phyloP scores from a whole-genome alignment of 1,140 invertebrate species.

The Ceratina australensis region DNA sequence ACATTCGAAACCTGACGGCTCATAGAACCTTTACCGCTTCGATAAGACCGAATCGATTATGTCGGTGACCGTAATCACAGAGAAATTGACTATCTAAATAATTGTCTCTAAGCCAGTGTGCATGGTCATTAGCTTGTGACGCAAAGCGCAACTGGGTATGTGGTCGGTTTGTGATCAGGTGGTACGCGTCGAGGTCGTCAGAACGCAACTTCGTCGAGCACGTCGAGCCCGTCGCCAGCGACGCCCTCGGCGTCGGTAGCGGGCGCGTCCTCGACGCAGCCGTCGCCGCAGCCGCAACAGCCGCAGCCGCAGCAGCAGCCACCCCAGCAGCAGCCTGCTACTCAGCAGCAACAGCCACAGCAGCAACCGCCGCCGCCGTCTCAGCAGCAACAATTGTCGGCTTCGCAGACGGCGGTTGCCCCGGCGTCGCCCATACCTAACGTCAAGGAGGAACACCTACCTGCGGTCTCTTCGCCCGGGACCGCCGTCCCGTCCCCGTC shows the following conservation, averaged over 20 bases:
- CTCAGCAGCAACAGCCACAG: constrained; percentile 65
- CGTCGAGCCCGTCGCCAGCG: constrained; percentile 72
- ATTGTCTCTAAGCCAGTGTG: constrained; percentile 69
- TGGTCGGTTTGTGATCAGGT: constrained; percentile 80
- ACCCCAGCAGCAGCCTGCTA: constrained; percentile 52
- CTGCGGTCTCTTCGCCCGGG: constrained; percentile 71
- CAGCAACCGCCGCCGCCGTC: constrained; percentile 37
- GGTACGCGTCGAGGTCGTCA: constrained; percentile 79
- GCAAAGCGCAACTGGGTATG: constrained; percentile 79
- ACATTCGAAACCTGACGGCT: no score
- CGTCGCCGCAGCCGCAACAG: constrained; percentile 16
- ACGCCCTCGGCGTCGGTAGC: constrained; percentile 61
- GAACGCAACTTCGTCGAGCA: constrained; percentile 75
- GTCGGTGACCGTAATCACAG: constrained; percentile 28
- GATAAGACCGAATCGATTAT: constrained; percentile 60
- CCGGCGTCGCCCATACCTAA: constrained; percentile 68
- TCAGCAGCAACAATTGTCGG: constrained; percentile 61
- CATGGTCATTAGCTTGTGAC: constrained; percentile 74
- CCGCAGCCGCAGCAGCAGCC: constrained; percentile 66
- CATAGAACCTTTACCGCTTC: neutral
- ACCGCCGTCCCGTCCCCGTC: constrained; percentile 73
- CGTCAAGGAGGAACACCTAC: constrained; percentile 71
- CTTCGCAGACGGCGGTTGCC: constrained; percentile 64
- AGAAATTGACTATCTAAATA: constrained; percentile 50
- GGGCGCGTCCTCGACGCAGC: constrained; percentile 54